Evolutionary conservation across 64 coral and sea anemone genomes (phyloP).

Genomic region (Pocillopora verrucosa): DNA sequence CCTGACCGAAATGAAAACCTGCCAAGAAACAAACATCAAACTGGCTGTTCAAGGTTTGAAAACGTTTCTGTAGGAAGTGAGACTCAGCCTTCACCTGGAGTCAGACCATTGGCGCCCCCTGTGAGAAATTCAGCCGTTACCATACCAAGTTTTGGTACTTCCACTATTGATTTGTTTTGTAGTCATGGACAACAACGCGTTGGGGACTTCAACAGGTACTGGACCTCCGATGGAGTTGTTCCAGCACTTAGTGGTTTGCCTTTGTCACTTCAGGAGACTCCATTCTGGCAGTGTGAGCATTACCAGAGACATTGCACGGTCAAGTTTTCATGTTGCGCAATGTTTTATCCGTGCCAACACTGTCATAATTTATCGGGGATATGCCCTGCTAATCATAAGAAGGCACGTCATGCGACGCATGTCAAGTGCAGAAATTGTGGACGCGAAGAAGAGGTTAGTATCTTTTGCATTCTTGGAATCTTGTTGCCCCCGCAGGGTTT

Average conservation of each 20-base stretch:
- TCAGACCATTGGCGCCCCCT: neutral
- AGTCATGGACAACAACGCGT: neutral
- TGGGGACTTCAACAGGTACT: neutral
- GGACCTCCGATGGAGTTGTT: neutral
- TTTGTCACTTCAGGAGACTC: conserved; percentile 7
- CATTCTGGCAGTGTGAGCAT: conserved; percentile 36
- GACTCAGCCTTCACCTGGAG: neutral
- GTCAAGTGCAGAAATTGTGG: conserved; percentile 36
- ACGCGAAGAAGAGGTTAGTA: conserved; percentile 42
- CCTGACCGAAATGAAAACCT: too few relatives aligned
- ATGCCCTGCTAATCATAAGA: conserved; percentile 18
- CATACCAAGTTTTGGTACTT: neutral
- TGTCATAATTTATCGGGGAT: conserved; percentile 56
- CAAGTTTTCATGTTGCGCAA: conserved; percentile 57
- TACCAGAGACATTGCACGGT: conserved; percentile 55
- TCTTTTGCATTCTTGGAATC: too few relatives aligned
- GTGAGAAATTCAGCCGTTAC: neutral
- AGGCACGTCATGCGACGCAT: conserved; percentile 45
- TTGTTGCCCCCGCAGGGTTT: too few relatives aligned
- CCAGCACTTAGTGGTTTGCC: neutral
- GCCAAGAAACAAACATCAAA: too few relatives aligned
- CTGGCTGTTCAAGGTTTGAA: too few relatives aligned
- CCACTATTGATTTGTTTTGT: neutral
- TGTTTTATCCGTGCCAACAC: conserved; percentile 73
- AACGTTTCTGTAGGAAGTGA: too few relatives aligned